Evolutionary conservation across 2,888 invertebrate species (phyloP).

Genomic region (Drosophila histrio): DNA sequence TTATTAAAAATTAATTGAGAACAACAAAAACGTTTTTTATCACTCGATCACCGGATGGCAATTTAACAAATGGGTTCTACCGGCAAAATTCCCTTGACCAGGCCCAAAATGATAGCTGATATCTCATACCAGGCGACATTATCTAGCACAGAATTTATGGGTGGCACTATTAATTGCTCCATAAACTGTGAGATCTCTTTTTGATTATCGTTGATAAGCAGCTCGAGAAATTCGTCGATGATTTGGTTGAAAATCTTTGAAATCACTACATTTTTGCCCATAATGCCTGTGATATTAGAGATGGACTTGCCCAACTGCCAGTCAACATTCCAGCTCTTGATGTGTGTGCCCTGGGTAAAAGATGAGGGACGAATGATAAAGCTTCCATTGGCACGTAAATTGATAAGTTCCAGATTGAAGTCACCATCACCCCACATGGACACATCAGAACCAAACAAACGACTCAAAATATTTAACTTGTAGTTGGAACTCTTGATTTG

Average conservation of each 20-base stretch:
- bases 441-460: conserved; percentile 43
- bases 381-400: conserved; percentile 71
- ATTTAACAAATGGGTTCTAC: conserved; percentile 64
- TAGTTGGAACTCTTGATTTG: conserved; percentile 63
- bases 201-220: conserved; percentile 72
- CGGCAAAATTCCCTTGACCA: conserved; percentile 65
- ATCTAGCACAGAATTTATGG: conserved; percentile 50
- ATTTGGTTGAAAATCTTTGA: conserved; percentile 67
- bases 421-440: conserved; percentile 68
- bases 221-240: conserved; percentile 65
- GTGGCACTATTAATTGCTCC: conserved; percentile 62
- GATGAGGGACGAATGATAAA: conserved; percentile 68
- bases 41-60: not conserved
- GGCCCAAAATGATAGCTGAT: conserved; percentile 62
- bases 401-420: conserved; percentile 57
- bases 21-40: not conserved
- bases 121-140: conserved; percentile 69
- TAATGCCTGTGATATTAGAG: conserved; percentile 72
- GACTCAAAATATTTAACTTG: conserved; percentile 54
- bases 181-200: conserved; percentile 60
- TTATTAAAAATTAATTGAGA: not conserved
- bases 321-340: conserved; percentile 65
- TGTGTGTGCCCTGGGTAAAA: conserved; percentile 45
- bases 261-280: conserved; percentile 45
- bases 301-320: conserved; percentile 60